A percentile compares a stretch with the other conserved stretches of the same genome.
phyloP scores from a whole-genome alignment of 2,113 vertebrate genomes.

The Cisticola juncidis region DNA sequence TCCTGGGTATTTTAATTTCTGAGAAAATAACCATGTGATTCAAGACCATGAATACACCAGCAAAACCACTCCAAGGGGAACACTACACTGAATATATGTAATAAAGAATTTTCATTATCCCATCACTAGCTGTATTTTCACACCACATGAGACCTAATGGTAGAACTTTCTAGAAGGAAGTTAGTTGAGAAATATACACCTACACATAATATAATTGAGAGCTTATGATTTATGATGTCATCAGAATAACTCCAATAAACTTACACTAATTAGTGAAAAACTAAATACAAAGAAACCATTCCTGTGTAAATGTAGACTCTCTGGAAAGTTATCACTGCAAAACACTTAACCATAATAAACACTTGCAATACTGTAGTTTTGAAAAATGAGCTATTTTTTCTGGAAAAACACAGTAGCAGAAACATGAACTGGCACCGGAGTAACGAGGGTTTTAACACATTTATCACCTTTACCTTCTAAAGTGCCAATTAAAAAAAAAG shows the following conservation, averaged over 20 bases:
- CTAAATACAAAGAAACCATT: neutral
- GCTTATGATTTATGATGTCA: conserved; percentile 71
- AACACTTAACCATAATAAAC: neutral
- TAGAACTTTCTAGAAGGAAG: neutral
- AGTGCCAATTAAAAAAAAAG: neutral
- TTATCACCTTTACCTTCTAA: neutral
- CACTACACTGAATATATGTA: neutral
- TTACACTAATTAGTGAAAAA: neutral
- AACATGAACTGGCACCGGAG: neutral
- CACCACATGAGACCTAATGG: neutral
- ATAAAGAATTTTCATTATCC: neutral
- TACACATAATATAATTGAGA: neutral
- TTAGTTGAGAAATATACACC: neutral
- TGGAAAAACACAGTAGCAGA: neutral
- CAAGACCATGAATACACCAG: neutral
- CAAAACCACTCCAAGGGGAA: neutral
- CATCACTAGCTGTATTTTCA: neutral
- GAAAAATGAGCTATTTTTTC: neutral
- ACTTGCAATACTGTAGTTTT: neutral
- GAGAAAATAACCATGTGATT: neutral
- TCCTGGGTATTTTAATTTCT: neutral
- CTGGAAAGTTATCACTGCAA: neutral
- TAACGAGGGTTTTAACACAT: neutral
- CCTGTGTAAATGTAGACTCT: neutral
- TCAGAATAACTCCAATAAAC: conserved; percentile 32